These are phyloP conservation scores for Amphiura filiformis DNA, from an alignment of 35 echinoderm and acorn worm species.

Conservation along the genomic window DNA sequence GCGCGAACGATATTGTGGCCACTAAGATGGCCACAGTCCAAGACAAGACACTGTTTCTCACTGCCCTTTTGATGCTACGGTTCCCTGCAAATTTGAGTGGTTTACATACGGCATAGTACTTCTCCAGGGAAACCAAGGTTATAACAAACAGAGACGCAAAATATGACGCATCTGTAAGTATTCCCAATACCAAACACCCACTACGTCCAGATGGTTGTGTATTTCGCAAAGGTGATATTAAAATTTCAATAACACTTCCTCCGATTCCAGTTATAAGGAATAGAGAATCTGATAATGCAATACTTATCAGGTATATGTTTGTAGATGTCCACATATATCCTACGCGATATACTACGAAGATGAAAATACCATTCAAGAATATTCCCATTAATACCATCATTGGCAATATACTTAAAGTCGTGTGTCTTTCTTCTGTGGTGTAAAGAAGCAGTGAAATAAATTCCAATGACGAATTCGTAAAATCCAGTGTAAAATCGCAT, in stretches of 20 bases:
- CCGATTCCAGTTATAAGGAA: constrained; percentile 35
- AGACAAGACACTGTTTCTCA: not conserved
- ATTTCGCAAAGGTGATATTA: not conserved
- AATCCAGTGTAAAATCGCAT: no score
- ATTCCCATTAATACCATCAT: not conserved
- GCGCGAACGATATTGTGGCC: not conserved
- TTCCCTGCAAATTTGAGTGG: not conserved
- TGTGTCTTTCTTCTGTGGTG: not conserved
- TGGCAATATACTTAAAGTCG: not conserved
- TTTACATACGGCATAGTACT: constrained; percentile 55
- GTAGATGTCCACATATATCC: constrained; percentile 42
- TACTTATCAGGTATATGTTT: constrained; percentile 52
- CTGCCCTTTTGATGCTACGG: not conserved
- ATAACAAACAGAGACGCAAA: constrained; percentile 38
- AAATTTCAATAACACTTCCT: not conserved
- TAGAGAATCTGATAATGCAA: constrained; percentile 46
- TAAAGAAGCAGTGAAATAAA: not conserved
- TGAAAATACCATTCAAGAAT: constrained; percentile 5
- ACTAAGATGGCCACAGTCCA: not conserved
- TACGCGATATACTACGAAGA: constrained; percentile 44
- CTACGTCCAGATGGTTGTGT: not conserved
- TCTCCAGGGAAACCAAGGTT: constrained; percentile 36
- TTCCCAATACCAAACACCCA: constrained; percentile 26
- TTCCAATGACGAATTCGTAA: no score
- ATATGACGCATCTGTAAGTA: constrained; percentile 25